These are phyloP conservation scores for Hyposmocoma kahamanoa DNA, from an alignment of 1,140 invertebrate genomes.

Conservation along the genomic window DNA sequence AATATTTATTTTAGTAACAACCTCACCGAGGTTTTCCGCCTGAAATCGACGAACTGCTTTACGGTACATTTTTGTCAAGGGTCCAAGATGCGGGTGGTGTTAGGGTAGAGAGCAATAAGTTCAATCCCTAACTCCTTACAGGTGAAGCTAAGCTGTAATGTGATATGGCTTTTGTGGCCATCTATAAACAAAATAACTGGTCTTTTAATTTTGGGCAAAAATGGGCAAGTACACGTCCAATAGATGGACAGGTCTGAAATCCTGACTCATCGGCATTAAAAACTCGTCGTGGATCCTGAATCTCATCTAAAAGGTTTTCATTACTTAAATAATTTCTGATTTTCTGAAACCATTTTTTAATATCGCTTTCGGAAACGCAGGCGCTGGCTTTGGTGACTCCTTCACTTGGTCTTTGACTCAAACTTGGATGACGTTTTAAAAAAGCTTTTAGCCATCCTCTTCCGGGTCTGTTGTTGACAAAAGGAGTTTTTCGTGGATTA, in stretches of 20 bases:
- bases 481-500: constrained; percentile 7
- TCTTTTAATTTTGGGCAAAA: background rate
- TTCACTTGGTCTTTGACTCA: constrained; percentile 6
- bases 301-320: constrained; percentile 10
- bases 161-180: constrained; percentile 10
- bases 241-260: constrained; percentile 12
- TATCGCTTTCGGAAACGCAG: constrained; percentile 12
- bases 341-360: constrained; percentile 17
- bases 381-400: constrained; percentile 5
- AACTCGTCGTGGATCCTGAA: constrained; percentile 15
- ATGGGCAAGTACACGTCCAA: background rate
- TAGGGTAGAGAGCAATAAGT: constrained; percentile 8
- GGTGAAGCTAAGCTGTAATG: constrained; percentile 6
- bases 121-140: constrained; percentile 8
- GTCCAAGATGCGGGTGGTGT: constrained; percentile 9
- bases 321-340: constrained; percentile 13
- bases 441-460: constrained; percentile 7
- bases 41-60: constrained; percentile 11
- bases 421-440: constrained; percentile 10
- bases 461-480: constrained; percentile 8
- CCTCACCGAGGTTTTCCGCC: constrained; percentile 9
- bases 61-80: constrained; percentile 5
- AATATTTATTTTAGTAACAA: constrained; percentile 8
- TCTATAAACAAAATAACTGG: constrained; percentile 12
- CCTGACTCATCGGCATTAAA: constrained; percentile 21